These are phyloP conservation scores for Patella ulyssiponensis DNA, from an alignment of 2,888 invertebrate species.

Conservation along the genomic window DNA sequence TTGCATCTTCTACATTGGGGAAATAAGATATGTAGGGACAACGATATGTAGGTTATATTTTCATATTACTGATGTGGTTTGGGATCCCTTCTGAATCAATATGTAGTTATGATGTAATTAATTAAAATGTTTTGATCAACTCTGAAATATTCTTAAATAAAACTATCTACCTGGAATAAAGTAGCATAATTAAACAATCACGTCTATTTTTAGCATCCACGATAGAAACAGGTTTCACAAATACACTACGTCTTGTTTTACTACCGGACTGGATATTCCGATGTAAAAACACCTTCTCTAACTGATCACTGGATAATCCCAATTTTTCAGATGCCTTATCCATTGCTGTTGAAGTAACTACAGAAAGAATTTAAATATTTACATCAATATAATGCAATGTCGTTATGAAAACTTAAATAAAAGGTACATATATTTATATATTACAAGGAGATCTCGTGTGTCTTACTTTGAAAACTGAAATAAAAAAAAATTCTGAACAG, in stretches of 20 bases:
- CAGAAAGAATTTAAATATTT: neutral
- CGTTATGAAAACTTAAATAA: neutral
- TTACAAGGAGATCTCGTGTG: neutral
- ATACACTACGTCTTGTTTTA: conserved; percentile 53
- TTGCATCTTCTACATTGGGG: no score
- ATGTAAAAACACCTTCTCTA: conserved; percentile 56
- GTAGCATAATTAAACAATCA: conserved; percentile 63
- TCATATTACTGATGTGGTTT: no score
- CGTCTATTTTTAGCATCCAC: conserved; percentile 53
- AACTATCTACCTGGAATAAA: conserved; percentile 57
- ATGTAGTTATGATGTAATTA: no score
- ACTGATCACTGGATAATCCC: conserved; percentile 44
- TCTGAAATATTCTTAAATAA: no score
- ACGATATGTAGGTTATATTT: no score
- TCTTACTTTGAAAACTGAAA: no score
- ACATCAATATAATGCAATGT: neutral
- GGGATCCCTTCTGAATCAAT: no score
- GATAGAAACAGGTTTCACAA: conserved; percentile 60
- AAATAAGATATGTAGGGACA: no score
- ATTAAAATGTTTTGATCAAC: no score
- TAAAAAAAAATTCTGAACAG: no score
- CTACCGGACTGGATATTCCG: conserved; percentile 58
- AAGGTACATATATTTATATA: neutral
- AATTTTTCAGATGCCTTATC: conserved; percentile 44
- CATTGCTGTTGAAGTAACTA: conserved; percentile 34